A percentile compares a stretch with the other conserved stretches of the same genome.
phyloP scores from a whole-genome alignment of 2,113 vertebrate genomes.

The Muscicapa adusta region DNA sequence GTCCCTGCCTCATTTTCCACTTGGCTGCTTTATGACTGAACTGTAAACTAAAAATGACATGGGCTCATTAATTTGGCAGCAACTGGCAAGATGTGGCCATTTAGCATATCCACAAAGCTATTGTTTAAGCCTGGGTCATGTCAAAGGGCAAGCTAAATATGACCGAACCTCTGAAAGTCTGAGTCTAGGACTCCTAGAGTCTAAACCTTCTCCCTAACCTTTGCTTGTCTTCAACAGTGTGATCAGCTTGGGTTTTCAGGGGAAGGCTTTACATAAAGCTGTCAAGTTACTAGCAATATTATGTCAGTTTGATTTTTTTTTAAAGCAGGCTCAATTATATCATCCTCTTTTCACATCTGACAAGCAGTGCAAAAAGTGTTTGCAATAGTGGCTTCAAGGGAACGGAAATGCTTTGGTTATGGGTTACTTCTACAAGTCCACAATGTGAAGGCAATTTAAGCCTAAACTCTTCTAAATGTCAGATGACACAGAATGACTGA shows the following conservation, averaged over 20 bases:
- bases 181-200: slow-evolving; percentile 67
- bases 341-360: slow-evolving; percentile 61
- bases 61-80: slow-evolving; percentile 87
- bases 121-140: slow-evolving; percentile 81
- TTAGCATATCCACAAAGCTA: slow-evolving; percentile 79
- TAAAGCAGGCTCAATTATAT: slow-evolving; percentile 64
- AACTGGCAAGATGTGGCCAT: slow-evolving; percentile 78
- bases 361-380: not conserved
- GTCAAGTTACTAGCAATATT: slow-evolving; percentile 73
- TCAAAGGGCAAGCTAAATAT: slow-evolving; percentile 81
- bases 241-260: slow-evolving; percentile 58
- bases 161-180: slow-evolving; percentile 68
- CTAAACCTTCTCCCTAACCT: slow-evolving; percentile 63
- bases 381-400: not conserved
- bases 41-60: slow-evolving; percentile 85
- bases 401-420: not conserved
- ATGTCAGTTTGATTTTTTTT: slow-evolving; percentile 67
- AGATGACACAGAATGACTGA: not conserved
- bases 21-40: slow-evolving; percentile 78
- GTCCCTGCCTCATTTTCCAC: slow-evolving; percentile 81
- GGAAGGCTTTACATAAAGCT: slow-evolving; percentile 62
- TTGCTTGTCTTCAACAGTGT: slow-evolving; percentile 52
- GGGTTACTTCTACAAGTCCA: not conserved
- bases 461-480: not conserved
- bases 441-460: not conserved